Base-by-base conservation (phyloP, 2,797 vertebrate species). In the Aphelocoma californica region DNA sequence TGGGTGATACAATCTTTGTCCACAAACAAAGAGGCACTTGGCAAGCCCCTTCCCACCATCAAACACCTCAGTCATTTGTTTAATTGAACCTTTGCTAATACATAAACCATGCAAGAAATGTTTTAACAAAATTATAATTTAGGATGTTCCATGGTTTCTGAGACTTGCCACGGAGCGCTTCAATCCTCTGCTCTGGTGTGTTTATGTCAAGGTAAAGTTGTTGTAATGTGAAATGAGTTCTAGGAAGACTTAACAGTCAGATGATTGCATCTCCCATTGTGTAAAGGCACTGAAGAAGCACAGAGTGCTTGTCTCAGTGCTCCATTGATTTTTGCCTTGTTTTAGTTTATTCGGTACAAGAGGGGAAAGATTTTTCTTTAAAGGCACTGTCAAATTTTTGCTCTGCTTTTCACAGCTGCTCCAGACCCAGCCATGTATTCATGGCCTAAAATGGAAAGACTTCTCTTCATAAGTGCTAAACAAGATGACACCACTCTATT, bases 381-480 rank as follows among this genome's bases (percentile, higher is more conserved):
- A 60, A 84, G 56, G 23, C 13, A 1, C 29, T 78, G 32, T 84
- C 21, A 64, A 5, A 47, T 65, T 83, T 81, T 88, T 67, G 6
- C 18, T 91, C 11, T 61, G 24, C 65, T 88, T 83, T 85, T 58
- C 29, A 36, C 0, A 1, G 54, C 86, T 81, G 44, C 66, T 79
- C 11, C 62, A 78, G 69, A 56, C 72, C 18, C 50, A 79, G 54
- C 73, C 47, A 10, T 47, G 18, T 72, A 25, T 81, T 90, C 70
- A 50, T 91, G 70, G 83, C 94, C 90, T 96, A 95, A 94, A 96
- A 92, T 90, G 90, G 85, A 81, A 92, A 92, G 83, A 29, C 29
- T 90, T 87, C 16, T 85, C 40, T 71, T 81, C 28, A 2, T 29
- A 79, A 81, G 64, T 50, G 50, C 70, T 86, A 54, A 66, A 53